Base-by-base conservation (phyloP, 2,797 vertebrate species). In the Pogoniulus pusillus region DNA sequence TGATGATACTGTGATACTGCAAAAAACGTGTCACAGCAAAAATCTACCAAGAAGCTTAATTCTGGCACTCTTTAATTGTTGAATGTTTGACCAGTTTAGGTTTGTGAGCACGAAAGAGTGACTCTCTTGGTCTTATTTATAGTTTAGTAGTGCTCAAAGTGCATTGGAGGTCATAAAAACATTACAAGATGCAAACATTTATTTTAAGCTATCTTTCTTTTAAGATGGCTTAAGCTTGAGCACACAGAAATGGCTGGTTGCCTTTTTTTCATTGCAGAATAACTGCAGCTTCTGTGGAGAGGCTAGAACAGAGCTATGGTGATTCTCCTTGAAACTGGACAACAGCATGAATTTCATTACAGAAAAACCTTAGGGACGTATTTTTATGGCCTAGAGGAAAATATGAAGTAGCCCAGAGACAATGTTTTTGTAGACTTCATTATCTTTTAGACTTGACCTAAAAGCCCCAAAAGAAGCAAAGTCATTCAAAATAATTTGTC, bases 331-430 rank as follows among this genome's bases (percentile, higher is more conserved):
- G 74, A 68, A 80, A 54, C n/a, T 49, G 63, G 69, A 87, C 54
- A 89, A 60, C 32, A 85, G 37, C n/a, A 32, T 71, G 88, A 91
- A 86, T 95, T 96, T 96, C 89, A 91, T 24, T 60, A 32, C 4
- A 73, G 57, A 87, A 68, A 87, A 64, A 41, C 5, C 20, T 82
- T 85, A 96, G 81, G 97, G 91, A 95, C 78, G 76, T 93, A 96
- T 96, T 98, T 98, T 96, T 96, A 96, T 96, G 90, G 93, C 94
- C 97, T 97, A 95, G 89, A 96, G 95, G 94, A 96, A 95, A 97
- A 97, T 96, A 93, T 94, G 89, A 97, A 96, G 95, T 95, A 96
- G 96, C 92, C 95, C 94, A 97, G 95, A 91, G 96, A 86, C 91
- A 97, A 95, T 84, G 95, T 95, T 97, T 98, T 97, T 97, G 97